A percentile compares a stretch with the other conserved stretches of the same genome.
phyloP scores from a whole-genome alignment of 2,888 invertebrate genomes.

The Chrysomela aeneicollis region DNA sequence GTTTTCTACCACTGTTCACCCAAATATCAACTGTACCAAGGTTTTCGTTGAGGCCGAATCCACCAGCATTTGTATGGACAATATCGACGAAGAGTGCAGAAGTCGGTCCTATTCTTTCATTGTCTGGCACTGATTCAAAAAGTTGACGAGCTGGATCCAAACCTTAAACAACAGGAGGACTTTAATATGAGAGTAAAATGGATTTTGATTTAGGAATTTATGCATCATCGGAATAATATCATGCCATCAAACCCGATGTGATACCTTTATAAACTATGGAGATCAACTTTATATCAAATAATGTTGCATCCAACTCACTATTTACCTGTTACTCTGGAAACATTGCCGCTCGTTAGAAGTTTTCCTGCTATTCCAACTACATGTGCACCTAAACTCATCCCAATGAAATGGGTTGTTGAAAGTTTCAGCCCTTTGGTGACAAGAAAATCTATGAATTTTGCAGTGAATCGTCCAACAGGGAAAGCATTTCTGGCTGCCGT shows the following conservation, averaged over 20 bases:
- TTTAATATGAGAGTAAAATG: no score
- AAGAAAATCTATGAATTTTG: constrained; percentile 64
- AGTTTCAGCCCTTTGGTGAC: constrained; percentile 61
- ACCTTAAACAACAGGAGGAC: constrained; percentile 20
- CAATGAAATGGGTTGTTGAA: constrained; percentile 45
- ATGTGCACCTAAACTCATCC: constrained; percentile 60
- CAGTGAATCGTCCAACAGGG: constrained; percentile 65
- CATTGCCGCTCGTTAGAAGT: constrained; percentile 41
- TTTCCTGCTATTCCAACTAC: constrained; percentile 68
- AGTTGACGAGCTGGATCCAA: constrained; percentile 40
- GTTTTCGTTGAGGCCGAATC: constrained; percentile 27
- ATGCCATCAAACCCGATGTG: not conserved
- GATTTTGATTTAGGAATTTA: not conserved
- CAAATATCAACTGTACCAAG: constrained; percentile 38
- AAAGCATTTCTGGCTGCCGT: constrained; percentile 63
- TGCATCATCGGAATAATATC: no score
- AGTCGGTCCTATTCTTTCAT: constrained; percentile 28
- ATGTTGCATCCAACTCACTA: not conserved
- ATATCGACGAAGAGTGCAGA: constrained; percentile 41
- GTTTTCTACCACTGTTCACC: constrained; percentile 37
- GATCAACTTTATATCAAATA: no score
- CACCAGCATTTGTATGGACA: constrained; percentile 38
- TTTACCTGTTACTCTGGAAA: constrained; percentile 44
- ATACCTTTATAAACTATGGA: no score
- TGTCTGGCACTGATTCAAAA: constrained; percentile 18